Base-by-base conservation (phyloP, 2,113 vertebrate species). In the Callospermophilus lateralis region DNA sequence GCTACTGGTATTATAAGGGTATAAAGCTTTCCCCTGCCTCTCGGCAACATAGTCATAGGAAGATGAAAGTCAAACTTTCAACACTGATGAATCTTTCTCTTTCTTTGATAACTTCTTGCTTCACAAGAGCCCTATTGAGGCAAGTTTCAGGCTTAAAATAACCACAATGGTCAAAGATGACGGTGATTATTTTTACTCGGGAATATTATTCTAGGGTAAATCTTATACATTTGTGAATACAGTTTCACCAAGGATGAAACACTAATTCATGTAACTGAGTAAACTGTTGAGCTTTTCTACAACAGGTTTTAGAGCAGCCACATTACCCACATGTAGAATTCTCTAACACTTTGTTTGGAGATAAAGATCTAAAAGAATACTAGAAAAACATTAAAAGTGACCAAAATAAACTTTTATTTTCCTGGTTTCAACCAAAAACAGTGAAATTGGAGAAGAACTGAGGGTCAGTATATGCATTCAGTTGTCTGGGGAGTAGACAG, bases 401-500 rank as follows among this genome's bases (percentile, higher is more conserved):
- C 22, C 24, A 67, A 55, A 89, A 95, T 92, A 72, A 8, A 89
- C 28, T 68, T 83, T 76, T 55, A 70, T 73, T 70, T 92, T 45
- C 30, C 89, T n/a, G 37, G 24, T 90, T 93, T 87, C 85, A 86
- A 45, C 28, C 13, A 26, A 93, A 88, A 80, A 51, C 67, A 42
- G 28, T 73, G 45, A 87, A 95, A 84, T 28, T 85, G 39, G 74
- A 87, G 26, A 94, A 97, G 67, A 96, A 39, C 20, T 42, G 67
- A 84, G 84, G 80, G 73, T 91, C 95, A 94, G 76, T 78, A 30
- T 90, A 34, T 65, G 34, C 28, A 51, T n/a, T 10, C 86, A 89
- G 24, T 86, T 93, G 72, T 89, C 83, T 15, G 12, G 84, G 81
- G 96, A 98, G 97, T 73, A 97, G 67, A 92, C 93, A 95, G 96